Evolutionary conservation across 1,140 invertebrate genomes (phyloP), one percentile per base, ranked within the genome.

Genomic region (Drosophila virilis): DNA sequence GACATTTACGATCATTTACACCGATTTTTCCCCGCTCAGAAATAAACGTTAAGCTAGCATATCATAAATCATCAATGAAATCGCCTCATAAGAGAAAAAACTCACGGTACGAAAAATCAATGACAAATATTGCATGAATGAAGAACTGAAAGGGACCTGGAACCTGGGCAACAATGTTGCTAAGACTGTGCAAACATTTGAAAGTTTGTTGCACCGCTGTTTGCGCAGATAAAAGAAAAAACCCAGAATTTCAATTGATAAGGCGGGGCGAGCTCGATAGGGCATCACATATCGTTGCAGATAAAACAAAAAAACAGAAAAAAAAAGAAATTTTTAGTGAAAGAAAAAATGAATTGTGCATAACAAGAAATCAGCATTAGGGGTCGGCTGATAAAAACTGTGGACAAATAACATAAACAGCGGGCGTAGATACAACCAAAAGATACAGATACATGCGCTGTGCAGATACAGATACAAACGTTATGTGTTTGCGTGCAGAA

Each of bases 161-260:
- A 13, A 51, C 48, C 6, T 13, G 32, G 10, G 35, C 84, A 88
- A 88, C 84, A 88, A 74, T 88, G 84, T 88, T 88, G 84, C 84
- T 74, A 84, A 88, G 84, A 77, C 85, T 78, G 42, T 12, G 71
- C 79, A 86, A 86, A 86, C 82, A 89, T 73, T 71, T 80, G 59
- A 89, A 88, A 89, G 79, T 89, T 89, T 77, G 48, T 74, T 77
- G 58, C 73, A 72, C 60, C 48, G 61, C 43, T 84, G 71, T 85
- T 85, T 85, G 74, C 45, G 51, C 60, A 80, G 84, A 88, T 88
- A 89, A 86, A 59, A 46, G 28, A n/a, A 33, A 46, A 15, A 55
- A 8, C 6, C 10, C 6, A 42, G 37, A 37, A 80, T 86, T 74
- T 71, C 72, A 69, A 38, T 76, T 55, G 77, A 83, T 83, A 84